phyloP scores from a whole-genome alignment of 2,888 invertebrate species.

The Neoitamus cyanurus region DNA sequence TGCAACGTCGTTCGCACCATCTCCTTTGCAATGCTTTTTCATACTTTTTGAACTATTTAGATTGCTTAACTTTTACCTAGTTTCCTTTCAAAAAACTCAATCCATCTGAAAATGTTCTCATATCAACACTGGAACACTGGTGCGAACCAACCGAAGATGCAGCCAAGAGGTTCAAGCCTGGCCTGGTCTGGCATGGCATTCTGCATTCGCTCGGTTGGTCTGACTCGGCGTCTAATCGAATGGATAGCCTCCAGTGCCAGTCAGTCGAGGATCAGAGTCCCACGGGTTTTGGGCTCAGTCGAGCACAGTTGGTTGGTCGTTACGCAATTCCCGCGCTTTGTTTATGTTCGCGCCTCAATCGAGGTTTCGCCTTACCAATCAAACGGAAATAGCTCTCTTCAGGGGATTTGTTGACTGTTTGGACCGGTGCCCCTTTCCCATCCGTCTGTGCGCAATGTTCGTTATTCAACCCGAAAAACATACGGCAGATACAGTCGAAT shows the following conservation, averaged over 20 bases:
- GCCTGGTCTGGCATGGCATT: background rate
- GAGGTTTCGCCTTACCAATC: background rate
- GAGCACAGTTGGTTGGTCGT: background rate
- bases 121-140: background rate
- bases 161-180: background rate
- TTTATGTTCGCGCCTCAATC: background rate
- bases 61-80: too few species aligned
- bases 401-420: constrained; percentile 5
- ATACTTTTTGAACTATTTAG: too few species aligned
- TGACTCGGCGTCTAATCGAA: background rate
- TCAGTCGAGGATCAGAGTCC: constrained; percentile 7
- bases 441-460: background rate
- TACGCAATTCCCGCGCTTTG: background rate
- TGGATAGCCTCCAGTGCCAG: background rate
- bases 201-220: constrained; percentile 21
- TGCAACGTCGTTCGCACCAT: too few species aligned
- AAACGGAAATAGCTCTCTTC: background rate
- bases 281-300: background rate
- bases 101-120: background rate
- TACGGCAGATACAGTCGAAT: background rate
- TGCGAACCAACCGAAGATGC: background rate
- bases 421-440: background rate
- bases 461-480: background rate
- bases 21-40: too few species aligned
- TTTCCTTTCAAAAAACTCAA: background rate